A percentile compares a stretch with the other conserved stretches of the same genome.
Conservation (phyloP, 1,140 invertebrate genomes). For the Phymastichus coffea region DNA sequence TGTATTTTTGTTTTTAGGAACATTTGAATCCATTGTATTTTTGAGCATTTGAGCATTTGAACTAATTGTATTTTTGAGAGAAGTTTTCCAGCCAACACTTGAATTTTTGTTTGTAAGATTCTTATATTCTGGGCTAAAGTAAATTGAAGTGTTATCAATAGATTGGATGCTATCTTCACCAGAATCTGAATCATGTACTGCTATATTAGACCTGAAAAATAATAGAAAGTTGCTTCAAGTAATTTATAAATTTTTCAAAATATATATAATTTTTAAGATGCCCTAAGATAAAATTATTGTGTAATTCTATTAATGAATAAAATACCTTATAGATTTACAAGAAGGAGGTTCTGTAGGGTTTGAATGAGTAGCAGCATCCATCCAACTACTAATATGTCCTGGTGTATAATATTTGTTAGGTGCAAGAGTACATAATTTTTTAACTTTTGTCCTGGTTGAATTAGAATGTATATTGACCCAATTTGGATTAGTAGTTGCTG, state of each 20-base stretch:
- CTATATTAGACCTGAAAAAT: background rate
- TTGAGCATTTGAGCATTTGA: background rate
- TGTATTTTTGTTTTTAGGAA: background rate
- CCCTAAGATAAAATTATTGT: background rate
- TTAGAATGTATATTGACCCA: constrained; percentile 2
- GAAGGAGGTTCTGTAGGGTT: background rate
- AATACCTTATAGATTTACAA: background rate
- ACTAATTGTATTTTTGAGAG: background rate
- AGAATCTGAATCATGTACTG: background rate
- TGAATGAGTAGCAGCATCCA: background rate
- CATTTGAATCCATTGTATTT: background rate
- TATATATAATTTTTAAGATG: background rate
- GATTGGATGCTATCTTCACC: background rate
- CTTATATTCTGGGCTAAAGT: background rate
- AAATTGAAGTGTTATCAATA: background rate
- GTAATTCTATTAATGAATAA: too few relatives aligned
- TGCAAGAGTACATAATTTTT: background rate
- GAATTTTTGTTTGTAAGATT: background rate
- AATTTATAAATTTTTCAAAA: background rate
- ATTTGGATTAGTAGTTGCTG: background rate
- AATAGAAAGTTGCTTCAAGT: background rate
- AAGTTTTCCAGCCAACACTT: background rate
- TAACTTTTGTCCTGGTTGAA: background rate
- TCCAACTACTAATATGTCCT: background rate
- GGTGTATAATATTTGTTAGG: constrained; percentile 3